phyloP scores from a whole-genome alignment of 2,888 invertebrate species.

The Drosophila helvetica region DNA sequence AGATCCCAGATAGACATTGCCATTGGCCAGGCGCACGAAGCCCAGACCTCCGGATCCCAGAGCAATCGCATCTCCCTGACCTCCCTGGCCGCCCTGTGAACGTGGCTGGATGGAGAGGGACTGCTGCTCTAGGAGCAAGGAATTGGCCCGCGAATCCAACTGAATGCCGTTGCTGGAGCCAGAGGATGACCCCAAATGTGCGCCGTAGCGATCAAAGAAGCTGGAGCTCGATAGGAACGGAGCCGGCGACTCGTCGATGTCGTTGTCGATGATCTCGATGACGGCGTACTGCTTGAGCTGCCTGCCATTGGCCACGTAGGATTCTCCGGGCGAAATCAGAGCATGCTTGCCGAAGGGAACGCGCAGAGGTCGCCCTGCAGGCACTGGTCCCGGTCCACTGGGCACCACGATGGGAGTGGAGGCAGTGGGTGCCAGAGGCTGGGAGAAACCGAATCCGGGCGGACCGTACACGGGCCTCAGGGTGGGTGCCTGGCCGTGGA shows the following conservation, averaged over 20 bases:
- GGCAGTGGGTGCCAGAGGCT: conserved; percentile 17
- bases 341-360: conserved; percentile 76
- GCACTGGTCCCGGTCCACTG: conserved; percentile 53
- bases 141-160: conserved; percentile 66
- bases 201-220: conserved; percentile 74
- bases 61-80: conserved; percentile 72
- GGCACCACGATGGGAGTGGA: conserved; percentile 42
- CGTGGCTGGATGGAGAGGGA: conserved; percentile 54
- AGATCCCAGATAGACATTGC: conserved; percentile 83
- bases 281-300: conserved; percentile 83
- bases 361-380: conserved; percentile 58
- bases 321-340: conserved; percentile 64
- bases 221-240: conserved; percentile 73
- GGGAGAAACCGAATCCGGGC: conserved; percentile 1
- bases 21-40: conserved; percentile 82
- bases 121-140: conserved; percentile 63
- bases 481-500: conserved; percentile 43
- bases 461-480: conserved; percentile 37
- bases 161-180: conserved; percentile 51
- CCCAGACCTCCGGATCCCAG: conserved; percentile 84
- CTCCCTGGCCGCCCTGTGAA: conserved; percentile 17
- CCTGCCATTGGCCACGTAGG: conserved; percentile 80
- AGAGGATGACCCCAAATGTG: conserved; percentile 63
- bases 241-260: conserved; percentile 74
- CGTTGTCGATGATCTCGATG: conserved; percentile 82